Evolutionary conservation across 2,113 vertebrate genomes (phyloP).

Genomic region (Gobiocypris rarus): DNA sequence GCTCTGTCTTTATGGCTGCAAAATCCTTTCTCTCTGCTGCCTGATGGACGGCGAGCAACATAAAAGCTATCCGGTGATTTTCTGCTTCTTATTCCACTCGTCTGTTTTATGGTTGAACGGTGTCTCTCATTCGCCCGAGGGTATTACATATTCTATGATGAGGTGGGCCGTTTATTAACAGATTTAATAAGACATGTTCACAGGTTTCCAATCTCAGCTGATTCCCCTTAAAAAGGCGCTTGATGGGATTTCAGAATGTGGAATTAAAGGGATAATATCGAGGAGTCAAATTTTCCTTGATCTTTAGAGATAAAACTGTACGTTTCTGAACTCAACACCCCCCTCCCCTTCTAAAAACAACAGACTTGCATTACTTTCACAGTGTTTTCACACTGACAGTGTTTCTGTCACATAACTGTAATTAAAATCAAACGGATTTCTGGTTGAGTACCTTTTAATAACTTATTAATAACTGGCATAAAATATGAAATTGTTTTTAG

Average conservation of each 20-base stretch:
- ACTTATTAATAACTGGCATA: no score
- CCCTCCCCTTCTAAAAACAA: no score
- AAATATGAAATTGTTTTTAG: no score
- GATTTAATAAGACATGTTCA: slow-evolving; percentile 60
- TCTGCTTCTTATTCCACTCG: slow-evolving; percentile 65
- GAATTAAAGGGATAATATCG: neutral
- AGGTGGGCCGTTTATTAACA: slow-evolving; percentile 66
- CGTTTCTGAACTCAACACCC: no score
- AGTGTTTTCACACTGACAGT: no score
- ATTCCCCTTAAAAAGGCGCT: slow-evolving; percentile 62
- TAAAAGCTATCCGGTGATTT: slow-evolving; percentile 68
- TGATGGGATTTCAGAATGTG: slow-evolving; percentile 38
- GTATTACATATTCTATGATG: slow-evolving; percentile 62
- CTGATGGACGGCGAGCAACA: slow-evolving; percentile 68
- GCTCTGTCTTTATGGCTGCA: slow-evolving; percentile 70
- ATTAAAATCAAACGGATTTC: no score
- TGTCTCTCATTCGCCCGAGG: slow-evolving; percentile 59
- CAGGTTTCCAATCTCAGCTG: slow-evolving; percentile 59
- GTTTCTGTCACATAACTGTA: no score
- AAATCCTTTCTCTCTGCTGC: slow-evolving; percentile 74
- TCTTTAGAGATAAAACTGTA: neutral
- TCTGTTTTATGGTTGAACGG: slow-evolving; percentile 64
- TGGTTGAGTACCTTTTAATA: no score
- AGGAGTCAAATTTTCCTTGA: neutral
- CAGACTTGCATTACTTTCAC: no score